Conservation (phyloP, 2,113 vertebrate genomes). For the Pholis gunnellus region DNA sequence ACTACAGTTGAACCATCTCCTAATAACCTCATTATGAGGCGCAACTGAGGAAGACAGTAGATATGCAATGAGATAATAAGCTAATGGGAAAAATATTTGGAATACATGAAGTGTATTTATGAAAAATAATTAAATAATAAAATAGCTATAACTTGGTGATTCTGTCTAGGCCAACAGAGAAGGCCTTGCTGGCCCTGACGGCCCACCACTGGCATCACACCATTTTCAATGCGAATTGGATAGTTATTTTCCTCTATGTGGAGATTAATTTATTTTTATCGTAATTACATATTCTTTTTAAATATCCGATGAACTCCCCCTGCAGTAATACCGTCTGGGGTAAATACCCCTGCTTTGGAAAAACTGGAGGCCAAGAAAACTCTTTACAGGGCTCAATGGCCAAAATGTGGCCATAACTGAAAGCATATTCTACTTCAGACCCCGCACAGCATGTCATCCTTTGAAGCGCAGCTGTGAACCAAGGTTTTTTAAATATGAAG, state of each 20-base stretch:
- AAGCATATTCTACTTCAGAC: constrained; percentile 72
- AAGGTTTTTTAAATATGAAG: constrained; percentile 52
- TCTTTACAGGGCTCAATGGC: constrained; percentile 8
- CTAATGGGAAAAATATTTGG: no score
- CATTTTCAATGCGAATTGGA: background rate
- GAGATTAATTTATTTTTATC: background rate
- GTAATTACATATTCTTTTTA: background rate
- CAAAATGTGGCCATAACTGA: constrained; percentile 71
- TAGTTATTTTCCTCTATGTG: background rate
- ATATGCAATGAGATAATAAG: no score
- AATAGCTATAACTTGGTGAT: no score
- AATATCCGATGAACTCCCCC: background rate
- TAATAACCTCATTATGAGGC: no score
- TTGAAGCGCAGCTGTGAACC: constrained; percentile 83
- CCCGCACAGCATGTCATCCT: constrained; percentile 77
- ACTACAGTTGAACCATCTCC: no score
- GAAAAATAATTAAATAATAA: no score
- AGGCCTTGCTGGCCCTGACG: no score
- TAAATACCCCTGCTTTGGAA: background rate
- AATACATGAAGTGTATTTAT: no score
- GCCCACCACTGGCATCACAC: background rate
- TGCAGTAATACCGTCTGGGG: background rate
- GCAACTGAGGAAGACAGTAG: no score
- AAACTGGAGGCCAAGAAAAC: background rate
- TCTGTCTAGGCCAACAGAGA: no score